A percentile compares a stretch with the other conserved stretches of the same genome.
These are phyloP conservation scores for Sarotherodon lohbergeri DNA, from an alignment of 2,113 vertebrate genomes.

Conservation along the genomic window DNA sequence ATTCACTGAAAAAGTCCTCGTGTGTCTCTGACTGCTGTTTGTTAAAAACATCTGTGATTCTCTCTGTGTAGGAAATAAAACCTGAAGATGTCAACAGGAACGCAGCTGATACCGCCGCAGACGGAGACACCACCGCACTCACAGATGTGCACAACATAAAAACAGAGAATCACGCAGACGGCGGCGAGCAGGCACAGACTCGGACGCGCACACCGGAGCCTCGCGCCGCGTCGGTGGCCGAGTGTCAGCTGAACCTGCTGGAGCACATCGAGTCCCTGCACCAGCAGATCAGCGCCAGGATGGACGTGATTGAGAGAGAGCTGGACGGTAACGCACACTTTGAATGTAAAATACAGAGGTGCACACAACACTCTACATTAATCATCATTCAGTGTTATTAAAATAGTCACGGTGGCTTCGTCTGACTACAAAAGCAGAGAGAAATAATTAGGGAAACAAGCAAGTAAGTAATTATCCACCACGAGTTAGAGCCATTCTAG, in stretches of 20 bases:
- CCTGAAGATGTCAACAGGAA: background rate
- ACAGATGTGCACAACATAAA: background rate
- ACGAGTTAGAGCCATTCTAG: background rate
- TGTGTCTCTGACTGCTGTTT: background rate
- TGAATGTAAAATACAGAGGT: fast-evolving
- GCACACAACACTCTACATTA: background rate
- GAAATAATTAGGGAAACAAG: background rate
- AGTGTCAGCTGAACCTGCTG: conserved; percentile 93
- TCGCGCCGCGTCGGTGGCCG: conserved; percentile 51
- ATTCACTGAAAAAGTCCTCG: background rate
- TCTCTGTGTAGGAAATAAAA: conserved; percentile 3
- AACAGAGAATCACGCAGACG: background rate
- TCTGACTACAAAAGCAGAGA: background rate
- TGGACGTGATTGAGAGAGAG: conserved; percentile 95
- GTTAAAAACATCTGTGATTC: fast-evolving
- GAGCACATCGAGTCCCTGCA: conserved; percentile 89
- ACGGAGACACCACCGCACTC: fast-evolving
- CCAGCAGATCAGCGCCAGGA: conserved; percentile 88
- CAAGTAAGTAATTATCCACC: background rate
- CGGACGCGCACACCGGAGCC: conserved; percentile 23
- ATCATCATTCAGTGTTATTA: background rate
- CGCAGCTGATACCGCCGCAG: fast-evolving
- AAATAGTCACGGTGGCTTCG: background rate
- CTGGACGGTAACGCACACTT: conserved; percentile 81
- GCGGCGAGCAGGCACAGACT: conserved; percentile 6